Base-by-base conservation (phyloP, 37 sponge, comb jelly and placozoan genomes). In the Haliclona indistincta region DNA sequence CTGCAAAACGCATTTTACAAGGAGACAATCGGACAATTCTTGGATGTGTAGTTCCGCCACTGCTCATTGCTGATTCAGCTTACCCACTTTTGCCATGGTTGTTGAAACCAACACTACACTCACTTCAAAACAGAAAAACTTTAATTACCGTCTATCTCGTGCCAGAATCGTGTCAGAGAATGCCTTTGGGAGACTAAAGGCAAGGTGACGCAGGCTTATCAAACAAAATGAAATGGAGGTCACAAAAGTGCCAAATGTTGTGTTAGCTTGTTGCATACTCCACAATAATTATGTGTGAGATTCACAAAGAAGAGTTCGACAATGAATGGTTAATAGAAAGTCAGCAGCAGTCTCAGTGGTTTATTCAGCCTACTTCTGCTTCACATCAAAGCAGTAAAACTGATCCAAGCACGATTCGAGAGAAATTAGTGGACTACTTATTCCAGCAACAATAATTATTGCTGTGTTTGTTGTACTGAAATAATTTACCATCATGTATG, bases 151-250 rank as follows among this genome's bases (percentile, higher is more conserved):
- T 25, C 47, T 40, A 20, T 40, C 29, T 17, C 7, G 77, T 19
- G 65, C 66, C 26, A 34, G 81, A 54, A 55, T 54, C 26, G 81
- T 80, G n/a, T 62, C 71, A 28, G 81, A 80, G 42, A 54, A 20
- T 38, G 81, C 71, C 23, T 70, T 80, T 58, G 81, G 81, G 22
- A 13, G 81, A 7, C 30, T 80, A 41, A 80, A 70, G 63, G 72
- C 56, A 60, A 1, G 81, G 30, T 80, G 79, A 70, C 37, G 67
- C 13, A 32, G 68, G 22, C 44, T 77, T 25, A 3, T 68, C 36
- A 77, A 77, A 25, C 44, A 40, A 55, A 78, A 69, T n/a, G 69
- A 78, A 1, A 78, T 45, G 56, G 6, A 0, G 23, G 41, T 77
- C 34, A 49, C 35, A 3, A 39, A 67, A 67, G 36, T 64, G 19